Base-by-base conservation (phyloP, 53 echinoderm and acorn worm species). In the Arbacia lixula region DNA sequence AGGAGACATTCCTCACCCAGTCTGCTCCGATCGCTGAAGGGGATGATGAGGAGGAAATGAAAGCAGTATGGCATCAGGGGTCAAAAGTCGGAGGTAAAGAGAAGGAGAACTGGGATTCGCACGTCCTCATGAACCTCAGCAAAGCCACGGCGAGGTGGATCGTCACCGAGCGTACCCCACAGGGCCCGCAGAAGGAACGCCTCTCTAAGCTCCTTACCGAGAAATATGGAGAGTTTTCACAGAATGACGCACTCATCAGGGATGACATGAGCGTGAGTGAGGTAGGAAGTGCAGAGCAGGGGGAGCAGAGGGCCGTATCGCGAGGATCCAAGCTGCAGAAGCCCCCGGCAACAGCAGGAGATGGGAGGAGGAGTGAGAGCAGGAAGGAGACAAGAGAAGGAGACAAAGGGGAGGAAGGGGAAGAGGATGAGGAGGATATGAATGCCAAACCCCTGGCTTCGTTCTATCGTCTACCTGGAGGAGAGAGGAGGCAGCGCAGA, bases 61-160 rank as follows among this genome's bases (percentile, higher is more conserved):
- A 64, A 16, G 17, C 82, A 31, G 64, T 61, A 5, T 63, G 43
- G 30, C 43, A 65, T 14, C 72, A 33, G 26, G 85, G 38, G 21
- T 36, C 71, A 35, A 83, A 83, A 34, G 6, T 83, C 12, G 60
- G 76, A 37, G 68, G 40, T 14, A 84, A 68, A 60, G 68, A 86
- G 58, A 84, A 92, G 6, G 81, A 84, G 41, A 95, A 90, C 29
- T 99, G 99, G 99, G 99, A 99, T 37, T 90, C 89, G n/a, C 86
- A 92, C 37, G 64, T 99, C 42, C 81, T 99, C 66, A 72, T 92
- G 85, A 84, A 95, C 68, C 84, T 99, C 33, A 99, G 99, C 64
- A 99, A 99, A 60, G 94, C 92, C 38, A 99, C 99, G 4, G 99
- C 99, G 9, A 71, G 99, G 62, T 99, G 99, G 99, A 95, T 99